Evolutionary conservation across 1,140 invertebrate species (phyloP), one percentile per base, ranked within the genome.

Genomic region (Bombus superbus): DNA sequence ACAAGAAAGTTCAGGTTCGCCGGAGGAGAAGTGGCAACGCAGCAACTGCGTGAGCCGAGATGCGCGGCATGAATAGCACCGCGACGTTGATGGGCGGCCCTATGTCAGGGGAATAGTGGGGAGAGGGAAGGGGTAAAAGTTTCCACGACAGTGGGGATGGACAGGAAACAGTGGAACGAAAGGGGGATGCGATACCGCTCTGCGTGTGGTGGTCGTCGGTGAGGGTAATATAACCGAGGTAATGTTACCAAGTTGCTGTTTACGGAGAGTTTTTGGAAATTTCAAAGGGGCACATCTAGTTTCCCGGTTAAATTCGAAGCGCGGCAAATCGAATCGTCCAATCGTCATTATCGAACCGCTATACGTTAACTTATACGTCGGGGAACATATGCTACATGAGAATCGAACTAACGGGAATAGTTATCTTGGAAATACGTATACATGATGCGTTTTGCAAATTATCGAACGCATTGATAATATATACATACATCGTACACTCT

Each of bases 11-110:
- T 71, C 77, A 62, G 66, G 66, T 68, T 66, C 44, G 53, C 40
- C 42, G 32, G 22, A 77, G 64, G 28, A 88, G 78, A 86, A 69
- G 82, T 87, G 92, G 86, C 92, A 93, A 92, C 92, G 59, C 32
- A 57, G 90, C 81, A 69, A 83, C 90, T 93, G 89, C 92, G 92
- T 92, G 91, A 88, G 90, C 72, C 86, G 86, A 89, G 89, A 92
- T 92, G 92, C 92, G 92, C 92, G 88, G 91, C 81, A 91, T 90
- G 90, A 92, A 92, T 92, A 92, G 84, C 89, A 81, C 59, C 86
- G 11, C 59, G 73, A 85, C 84, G 85, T 90, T 90, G 87, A 84
- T 83, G 76, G 81, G 89, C 77, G 64, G 42, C 69, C 73, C 62
- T 71, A 77, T 66, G 79, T 89, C 66, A 77, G 80, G 42, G 68